Base-by-base conservation (phyloP, 2,888 invertebrate species). In the Napeogenes inachia region DNA sequence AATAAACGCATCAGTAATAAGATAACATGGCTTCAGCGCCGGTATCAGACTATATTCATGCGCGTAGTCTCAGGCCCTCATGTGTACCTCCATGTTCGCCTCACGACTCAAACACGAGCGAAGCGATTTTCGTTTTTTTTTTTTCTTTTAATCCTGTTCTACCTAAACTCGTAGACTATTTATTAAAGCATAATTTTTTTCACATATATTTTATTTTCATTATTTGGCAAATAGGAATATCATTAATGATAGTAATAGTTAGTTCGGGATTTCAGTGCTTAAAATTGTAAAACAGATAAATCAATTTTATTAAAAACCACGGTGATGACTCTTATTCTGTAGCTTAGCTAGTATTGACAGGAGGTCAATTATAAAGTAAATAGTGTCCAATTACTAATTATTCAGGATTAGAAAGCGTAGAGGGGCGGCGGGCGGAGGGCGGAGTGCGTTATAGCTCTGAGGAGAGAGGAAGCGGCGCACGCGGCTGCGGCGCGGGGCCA, bases 331-430 rank as follows among this genome's bases (percentile, higher is more conserved):
- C 21, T 21, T 21, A 21, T 54, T 57, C 42, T 30, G 53, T 54
- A 45, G 13, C 54, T 53, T 32, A 10, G 53, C 6, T 33, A 32
- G 50, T 68, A 71, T 69, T 70, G 70, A 72, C 72, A 74, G 70
- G 61, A 65, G 71, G 70, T 70, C 70, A 71, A 72, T 68, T 70
- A 71, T 72, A 73, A 71, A 77, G 75, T 77, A 77, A 78, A 80
- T 82, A 79, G 75, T 76, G 73, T 80, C 30, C 10, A 82, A 58
- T 64, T 54, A 55, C 5, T 61, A 66, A 83, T 84, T 82, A 77
- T 75, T 72, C 75, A 72, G 73, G 69, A 79, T 79, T 74, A 74
- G 72, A 73, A 83, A 85, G 86, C 70, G 71, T 71, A 71, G 73
- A 72, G 70, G 71, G 71, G 74, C 70, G 71, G 64, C 63, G 67